Percentiles rank a stretch among this genome's conserved stretches.
Conservation (phyloP, 2,888 invertebrate genomes). For the Folsomia manolachei region DNA sequence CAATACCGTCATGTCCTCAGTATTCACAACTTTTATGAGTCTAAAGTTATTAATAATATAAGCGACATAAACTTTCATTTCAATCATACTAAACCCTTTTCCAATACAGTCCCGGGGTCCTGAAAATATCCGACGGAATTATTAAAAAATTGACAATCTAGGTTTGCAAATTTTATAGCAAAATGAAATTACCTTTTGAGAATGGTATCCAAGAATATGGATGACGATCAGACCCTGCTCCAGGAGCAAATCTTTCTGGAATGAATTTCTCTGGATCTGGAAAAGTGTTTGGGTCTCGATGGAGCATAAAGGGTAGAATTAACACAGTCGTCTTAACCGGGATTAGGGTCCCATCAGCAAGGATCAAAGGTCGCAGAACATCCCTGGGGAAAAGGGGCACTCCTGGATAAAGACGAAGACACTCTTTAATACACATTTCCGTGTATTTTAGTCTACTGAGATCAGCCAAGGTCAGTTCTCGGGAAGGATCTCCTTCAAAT, state of each 20-base stretch:
- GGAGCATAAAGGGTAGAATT: constrained; percentile 44
- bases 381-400: constrained; percentile 44
- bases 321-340: background rate
- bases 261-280: constrained; percentile 55
- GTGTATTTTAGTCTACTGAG: constrained; percentile 36
- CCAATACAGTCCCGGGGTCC: background rate
- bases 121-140: too few relatives aligned
- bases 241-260: constrained; percentile 55
- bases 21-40: background rate
- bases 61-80: background rate
- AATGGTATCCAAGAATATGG: constrained; percentile 48
- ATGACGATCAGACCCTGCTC: constrained; percentile 52
- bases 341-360: constrained; percentile 31
- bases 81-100: background rate
- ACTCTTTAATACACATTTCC: constrained; percentile 49
- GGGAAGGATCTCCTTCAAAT: constrained; percentile 53
- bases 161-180: too few relatives aligned
- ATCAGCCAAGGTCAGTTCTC: constrained; percentile 45
- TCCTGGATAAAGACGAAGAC: constrained; percentile 46
- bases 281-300: constrained; percentile 53
- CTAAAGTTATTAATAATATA: background rate
- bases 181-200: constrained; percentile 13
- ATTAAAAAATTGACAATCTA: too few relatives aligned
- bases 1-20: background rate
- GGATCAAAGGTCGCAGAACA: background rate